These are phyloP conservation scores for Cryptocephalus primarius DNA, from an alignment of 2,888 invertebrate species.

Conservation along the genomic window DNA sequence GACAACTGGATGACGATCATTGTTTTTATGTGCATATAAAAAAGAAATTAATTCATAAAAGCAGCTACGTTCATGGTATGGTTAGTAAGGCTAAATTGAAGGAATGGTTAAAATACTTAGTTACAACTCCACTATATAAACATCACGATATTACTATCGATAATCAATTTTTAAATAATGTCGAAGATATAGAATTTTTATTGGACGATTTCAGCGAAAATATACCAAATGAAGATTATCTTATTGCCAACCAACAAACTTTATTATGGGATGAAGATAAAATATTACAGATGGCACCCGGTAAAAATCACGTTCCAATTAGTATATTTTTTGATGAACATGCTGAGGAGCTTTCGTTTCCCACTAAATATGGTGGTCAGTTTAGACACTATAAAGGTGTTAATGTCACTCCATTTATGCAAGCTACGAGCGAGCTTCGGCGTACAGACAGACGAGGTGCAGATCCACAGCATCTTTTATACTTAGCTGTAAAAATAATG, in stretches of 20 bases:
- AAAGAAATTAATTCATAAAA: not conserved
- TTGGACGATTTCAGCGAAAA: not conserved
- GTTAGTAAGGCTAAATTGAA: not conserved
- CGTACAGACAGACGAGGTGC: conserved; percentile 3
- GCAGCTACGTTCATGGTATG: not conserved
- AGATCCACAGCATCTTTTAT: conserved; percentile 1
- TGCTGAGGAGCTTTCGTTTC: conserved; percentile 4
- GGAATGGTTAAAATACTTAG: not conserved
- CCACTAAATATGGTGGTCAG: conserved; percentile 1
- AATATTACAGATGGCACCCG: not conserved
- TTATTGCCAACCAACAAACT: not conserved
- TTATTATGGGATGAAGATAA: not conserved
- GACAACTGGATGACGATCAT: not conserved
- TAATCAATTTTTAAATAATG: not conserved
- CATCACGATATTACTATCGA: not conserved
- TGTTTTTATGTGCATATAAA: conserved; percentile 1
- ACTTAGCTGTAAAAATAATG: conserved; percentile 2
- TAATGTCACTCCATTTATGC: conserved; percentile 1
- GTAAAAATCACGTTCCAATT: conserved; percentile 5
- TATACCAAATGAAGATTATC: not conserved
- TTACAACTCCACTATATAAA: not conserved
- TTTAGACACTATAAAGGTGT: conserved; percentile 1
- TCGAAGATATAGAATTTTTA: not conserved
- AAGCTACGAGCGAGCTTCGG: conserved; percentile 2
- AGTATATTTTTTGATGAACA: conserved; percentile 3